phyloP scores from a whole-genome alignment of 2,888 invertebrate species.

The Exephanes ischioxanthus region DNA sequence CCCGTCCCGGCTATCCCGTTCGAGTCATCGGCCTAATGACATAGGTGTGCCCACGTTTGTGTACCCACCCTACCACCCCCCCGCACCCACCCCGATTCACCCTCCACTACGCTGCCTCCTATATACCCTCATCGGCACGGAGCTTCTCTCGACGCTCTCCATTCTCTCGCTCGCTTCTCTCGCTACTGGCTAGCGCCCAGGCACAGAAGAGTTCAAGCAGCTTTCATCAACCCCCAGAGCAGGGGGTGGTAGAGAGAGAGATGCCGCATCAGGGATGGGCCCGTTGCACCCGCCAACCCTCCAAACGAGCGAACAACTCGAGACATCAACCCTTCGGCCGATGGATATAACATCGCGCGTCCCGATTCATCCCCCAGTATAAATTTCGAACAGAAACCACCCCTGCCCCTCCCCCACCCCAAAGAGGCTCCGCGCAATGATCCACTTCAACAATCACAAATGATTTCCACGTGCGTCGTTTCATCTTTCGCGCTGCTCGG shows the following conservation, averaged over 20 bases:
- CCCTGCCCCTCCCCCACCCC: background rate
- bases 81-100: background rate
- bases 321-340: constrained; percentile 59
- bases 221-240: constrained; percentile 55
- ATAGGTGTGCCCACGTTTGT: constrained; percentile 75
- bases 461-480: constrained; percentile 31
- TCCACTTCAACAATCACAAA: constrained; percentile 58
- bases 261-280: constrained; percentile 19
- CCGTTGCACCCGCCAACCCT: constrained; percentile 33
- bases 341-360: constrained; percentile 33
- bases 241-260: constrained; percentile 27
- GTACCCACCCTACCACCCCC: constrained; percentile 18
- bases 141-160: constrained; percentile 43
- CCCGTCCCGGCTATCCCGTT: constrained; percentile 72
- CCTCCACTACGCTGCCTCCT: background rate
- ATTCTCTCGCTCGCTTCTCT: constrained; percentile 29
- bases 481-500: background rate
- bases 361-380: constrained; percentile 28
- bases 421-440: constrained; percentile 42
- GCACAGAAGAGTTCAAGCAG: constrained; percentile 43
- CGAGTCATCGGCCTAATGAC: constrained; percentile 79
- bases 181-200: constrained; percentile 37
- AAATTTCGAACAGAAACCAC: background rate
- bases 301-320: constrained; percentile 64
- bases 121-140: constrained; percentile 25